Evolutionary conservation across 2,888 invertebrate genomes (phyloP), one percentile per base, ranked within the genome.

Genomic region (Tyria jacobaeae): DNA sequence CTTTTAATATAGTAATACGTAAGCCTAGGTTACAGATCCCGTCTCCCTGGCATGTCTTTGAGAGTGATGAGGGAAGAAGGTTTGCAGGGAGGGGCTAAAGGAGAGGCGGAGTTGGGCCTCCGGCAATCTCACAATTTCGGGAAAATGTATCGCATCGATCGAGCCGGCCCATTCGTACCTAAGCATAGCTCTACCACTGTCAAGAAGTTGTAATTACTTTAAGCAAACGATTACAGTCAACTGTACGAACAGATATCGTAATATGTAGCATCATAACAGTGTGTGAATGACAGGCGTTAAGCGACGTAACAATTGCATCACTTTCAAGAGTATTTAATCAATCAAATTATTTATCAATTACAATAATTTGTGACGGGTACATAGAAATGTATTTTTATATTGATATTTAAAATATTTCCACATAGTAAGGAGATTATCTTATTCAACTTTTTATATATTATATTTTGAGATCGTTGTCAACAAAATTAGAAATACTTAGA

Each of bases 341-440:
- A 17, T 50, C 21, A 27, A 51, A n/a, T n/a, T n/a, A n/a, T 25
- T 58, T 44, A 51, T 47, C 52, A 52, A 58, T 51, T 58, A 21
- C 21, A 44, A 9, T 21, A 27, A 27, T 27, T 35, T 35, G 34
- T 47, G 14, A 58, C 17, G 31, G 34, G 35, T 31, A 48, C 14
- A 10, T 17, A 53, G 10, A 27, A n/a, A 53, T 27, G 17, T 44
- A 1, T 39, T 21, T 39, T 0, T 39, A 12, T 39, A 0, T 53
- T 12, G 24, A 25, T 25, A 25, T 24, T 39, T 41, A 41, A n/a
- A 2, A 9, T 41, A 41, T 10, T 41, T 41, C 17, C 41, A 17
- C 41, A 17, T 9, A 41, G 4, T 10, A 41, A 41, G 41, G 9
- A 17, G 41, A 10, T 17, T 41, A 9, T 41, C 17, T 41, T 5